Conservation (phyloP, 2,888 invertebrate genomes). For the Hyposoter dolosus region DNA sequence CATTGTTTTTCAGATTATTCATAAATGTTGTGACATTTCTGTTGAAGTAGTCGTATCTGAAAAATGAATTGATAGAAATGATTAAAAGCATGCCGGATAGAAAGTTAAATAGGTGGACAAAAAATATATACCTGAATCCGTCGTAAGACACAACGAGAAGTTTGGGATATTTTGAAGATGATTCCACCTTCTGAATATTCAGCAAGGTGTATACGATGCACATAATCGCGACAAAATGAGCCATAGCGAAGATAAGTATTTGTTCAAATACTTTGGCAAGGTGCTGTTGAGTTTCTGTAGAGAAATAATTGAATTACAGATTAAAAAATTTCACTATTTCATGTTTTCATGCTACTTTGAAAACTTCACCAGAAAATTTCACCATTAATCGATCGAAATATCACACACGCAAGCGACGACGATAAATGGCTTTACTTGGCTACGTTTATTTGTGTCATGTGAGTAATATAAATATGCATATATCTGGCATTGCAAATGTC, state of each 20-base stretch:
- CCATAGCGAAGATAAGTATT: conserved; percentile 61
- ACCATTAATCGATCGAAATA: not conserved
- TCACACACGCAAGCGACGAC: not conserved
- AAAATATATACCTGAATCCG: conserved; percentile 86
- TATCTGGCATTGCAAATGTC: not conserved
- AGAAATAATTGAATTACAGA: not conserved
- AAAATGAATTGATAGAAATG: conserved; percentile 23
- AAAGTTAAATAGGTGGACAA: not conserved
- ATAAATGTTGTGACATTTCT: conserved; percentile 87
- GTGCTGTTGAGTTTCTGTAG: not conserved
- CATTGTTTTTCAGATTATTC: conserved; percentile 86
- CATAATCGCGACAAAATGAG: conserved; percentile 38
- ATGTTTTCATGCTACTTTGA: not conserved
- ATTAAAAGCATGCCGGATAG: no score
- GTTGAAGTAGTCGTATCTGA: conserved; percentile 88
- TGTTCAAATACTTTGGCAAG: conserved; percentile 7
- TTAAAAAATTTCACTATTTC: not conserved
- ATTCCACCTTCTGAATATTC: conserved; percentile 72
- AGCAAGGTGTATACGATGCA: conserved; percentile 64
- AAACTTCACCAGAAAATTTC: not conserved
- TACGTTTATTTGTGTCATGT: not conserved
- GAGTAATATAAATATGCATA: not conserved
- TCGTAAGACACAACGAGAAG: conserved; percentile 89
- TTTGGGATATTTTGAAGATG: conserved; percentile 84
- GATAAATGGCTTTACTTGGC: not conserved